phyloP scores from a whole-genome alignment of 2,113 vertebrate genomes.

The Gallinago jamesoni region DNA sequence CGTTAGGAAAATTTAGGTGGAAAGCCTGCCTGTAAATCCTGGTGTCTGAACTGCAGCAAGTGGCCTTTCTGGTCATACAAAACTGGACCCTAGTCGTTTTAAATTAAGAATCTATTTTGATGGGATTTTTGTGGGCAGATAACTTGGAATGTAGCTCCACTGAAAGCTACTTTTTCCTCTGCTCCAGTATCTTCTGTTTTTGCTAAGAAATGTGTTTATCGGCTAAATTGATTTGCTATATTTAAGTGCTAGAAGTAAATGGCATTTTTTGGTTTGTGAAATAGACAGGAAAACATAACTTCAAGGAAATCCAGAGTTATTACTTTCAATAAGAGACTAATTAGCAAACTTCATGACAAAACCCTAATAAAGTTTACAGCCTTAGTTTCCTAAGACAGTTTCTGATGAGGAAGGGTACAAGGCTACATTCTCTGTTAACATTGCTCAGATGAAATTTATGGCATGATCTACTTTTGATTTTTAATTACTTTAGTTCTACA shows the following conservation, averaged over 20 bases:
- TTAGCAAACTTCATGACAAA: background rate
- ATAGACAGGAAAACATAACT: background rate
- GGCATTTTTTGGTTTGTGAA: background rate
- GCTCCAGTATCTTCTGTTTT: background rate
- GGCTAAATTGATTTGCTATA: background rate
- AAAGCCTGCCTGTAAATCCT: background rate
- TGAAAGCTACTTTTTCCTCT: background rate
- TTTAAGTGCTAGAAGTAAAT: background rate
- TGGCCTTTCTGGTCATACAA: background rate
- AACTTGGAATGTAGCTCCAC: background rate
- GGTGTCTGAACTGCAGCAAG: background rate
- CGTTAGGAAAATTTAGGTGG: background rate
- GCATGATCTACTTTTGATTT: constrained; percentile 24
- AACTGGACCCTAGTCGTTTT: background rate
- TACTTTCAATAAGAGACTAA: background rate
- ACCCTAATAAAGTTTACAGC: constrained; percentile 22
- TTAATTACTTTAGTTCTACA: background rate
- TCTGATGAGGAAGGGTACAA: constrained; percentile 48
- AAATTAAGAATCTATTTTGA: background rate
- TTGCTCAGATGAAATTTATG: constrained; percentile 39
- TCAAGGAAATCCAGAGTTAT: background rate
- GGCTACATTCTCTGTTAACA: background rate
- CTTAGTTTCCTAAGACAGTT: constrained; percentile 41
- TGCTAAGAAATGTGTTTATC: background rate
- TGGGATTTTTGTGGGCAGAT: background rate